Base-by-base conservation (phyloP, 1,140 invertebrate species). In the Aplysia californica region DNA sequence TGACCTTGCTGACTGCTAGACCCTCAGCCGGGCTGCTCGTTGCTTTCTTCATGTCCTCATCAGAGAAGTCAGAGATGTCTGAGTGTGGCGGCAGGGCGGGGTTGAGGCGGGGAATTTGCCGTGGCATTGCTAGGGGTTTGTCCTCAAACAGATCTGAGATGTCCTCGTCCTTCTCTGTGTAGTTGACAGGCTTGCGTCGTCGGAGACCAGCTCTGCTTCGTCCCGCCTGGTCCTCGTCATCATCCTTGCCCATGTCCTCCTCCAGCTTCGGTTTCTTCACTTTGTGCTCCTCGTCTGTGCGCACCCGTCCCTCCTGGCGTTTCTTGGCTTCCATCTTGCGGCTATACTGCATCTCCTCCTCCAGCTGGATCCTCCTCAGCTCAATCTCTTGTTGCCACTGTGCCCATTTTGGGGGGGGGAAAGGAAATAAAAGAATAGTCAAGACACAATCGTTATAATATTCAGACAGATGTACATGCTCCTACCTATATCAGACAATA, bases 1-100 rank as follows among this genome's bases (percentile, higher is more conserved):
- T 84, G 38, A 87, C 83, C 15, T 84, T 87, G 66, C 82, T 85
- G 2, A 87, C 82, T 55, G 83, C 82, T 20, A 88, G 58, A 58
- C 83, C 80, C 21, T 83, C 75, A 18, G 66, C 76, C 23, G 76
- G 73, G 20, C 67, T 73, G 0, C 59, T 29, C 15, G 20, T 55
- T 26, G 55, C 70, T 33, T 44, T 70, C 65, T 1, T 41, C 50
- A 58, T 56, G 58, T 82, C 79, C 39, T 80, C 79, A 29, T 83
- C 79, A 23, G 80, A 79, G 20, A 78, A 75, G 39, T 82, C 79
- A 10, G 82, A 84, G 23, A 70, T 61, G 33, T 79, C 79, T 58
- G 78, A 84, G 44, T 74, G 75, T 41, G 74, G 65, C 6, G 35
- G 70, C 5, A 73, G 23, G 5, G 5, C 1, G 31, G 61, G 41